Evolutionary conservation across 2,113 vertebrate genomes (phyloP).

Genomic region (Solenodon paradoxus): DNA sequence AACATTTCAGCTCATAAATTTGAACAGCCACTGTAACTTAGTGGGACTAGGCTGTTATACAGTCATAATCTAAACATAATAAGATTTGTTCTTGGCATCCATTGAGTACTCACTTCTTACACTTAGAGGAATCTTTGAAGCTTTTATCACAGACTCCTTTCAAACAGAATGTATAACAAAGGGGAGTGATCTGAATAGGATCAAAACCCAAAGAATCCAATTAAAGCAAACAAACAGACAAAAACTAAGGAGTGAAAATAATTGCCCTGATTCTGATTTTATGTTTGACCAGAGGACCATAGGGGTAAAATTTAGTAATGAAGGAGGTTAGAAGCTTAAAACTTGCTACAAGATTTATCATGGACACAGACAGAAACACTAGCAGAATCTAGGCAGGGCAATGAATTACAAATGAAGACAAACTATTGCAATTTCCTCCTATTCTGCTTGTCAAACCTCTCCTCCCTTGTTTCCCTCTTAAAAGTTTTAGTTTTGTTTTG

Average conservation of each 20-base stretch:
- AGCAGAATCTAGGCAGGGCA: too few relatives aligned
- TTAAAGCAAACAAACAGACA: too few relatives aligned
- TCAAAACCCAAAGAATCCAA: background rate
- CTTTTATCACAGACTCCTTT: background rate
- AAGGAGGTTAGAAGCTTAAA: background rate
- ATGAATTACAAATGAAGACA: too few relatives aligned
- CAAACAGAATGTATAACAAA: background rate
- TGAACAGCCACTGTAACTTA: slow-evolving; percentile 9
- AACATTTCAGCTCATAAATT: slow-evolving; percentile 51
- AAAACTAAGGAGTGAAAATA: background rate
- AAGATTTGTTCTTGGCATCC: background rate
- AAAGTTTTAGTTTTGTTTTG: too few relatives aligned
- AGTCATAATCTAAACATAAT: background rate
- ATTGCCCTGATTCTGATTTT: background rate
- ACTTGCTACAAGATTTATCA: too few relatives aligned
- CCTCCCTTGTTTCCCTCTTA: too few relatives aligned
- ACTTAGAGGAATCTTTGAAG: background rate
- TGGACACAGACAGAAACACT: too few relatives aligned
- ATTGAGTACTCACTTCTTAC: background rate
- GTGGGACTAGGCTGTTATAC: background rate
- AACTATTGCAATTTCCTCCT: too few relatives aligned
- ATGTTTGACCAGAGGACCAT: background rate
- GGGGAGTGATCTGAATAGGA: background rate
- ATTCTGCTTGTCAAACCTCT: too few relatives aligned
- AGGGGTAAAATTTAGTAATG: background rate